Percentiles rank a stretch among this genome's conserved stretches.
Evolutionary conservation across 1,140 invertebrate genomes (phyloP).

Genomic region (Hyposmocoma kahamanoa): DNA sequence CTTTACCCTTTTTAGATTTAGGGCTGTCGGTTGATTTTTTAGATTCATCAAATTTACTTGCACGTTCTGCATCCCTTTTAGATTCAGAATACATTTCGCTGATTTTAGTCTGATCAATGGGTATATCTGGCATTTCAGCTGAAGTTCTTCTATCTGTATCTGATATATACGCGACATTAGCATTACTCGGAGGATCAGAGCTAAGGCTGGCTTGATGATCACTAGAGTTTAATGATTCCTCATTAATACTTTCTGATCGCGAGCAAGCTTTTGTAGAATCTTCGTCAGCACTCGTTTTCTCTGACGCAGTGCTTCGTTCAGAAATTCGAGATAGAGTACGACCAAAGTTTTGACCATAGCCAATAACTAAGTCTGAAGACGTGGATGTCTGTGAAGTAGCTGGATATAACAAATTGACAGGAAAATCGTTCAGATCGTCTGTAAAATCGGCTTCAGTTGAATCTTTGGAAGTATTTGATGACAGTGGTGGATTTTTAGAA

Average conservation of each 20-base stretch:
- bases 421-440: constrained; percentile 83
- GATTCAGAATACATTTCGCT: constrained; percentile 71
- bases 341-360: constrained; percentile 81
- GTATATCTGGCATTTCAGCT: constrained; percentile 86
- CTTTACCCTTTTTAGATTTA: constrained; percentile 12
- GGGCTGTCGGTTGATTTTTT: constrained; percentile 36
- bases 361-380: constrained; percentile 78
- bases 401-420: constrained; percentile 81
- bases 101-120: constrained; percentile 79
- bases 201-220: constrained; percentile 89
- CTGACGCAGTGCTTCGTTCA: constrained; percentile 89
- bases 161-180: constrained; percentile 81
- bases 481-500: constrained; percentile 71
- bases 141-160: constrained; percentile 85
- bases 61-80: constrained; percentile 50
- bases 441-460: constrained; percentile 79
- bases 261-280: constrained; percentile 89
- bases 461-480: constrained; percentile 76
- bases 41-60: constrained; percentile 32
- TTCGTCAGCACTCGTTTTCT: constrained; percentile 84
- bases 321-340: constrained; percentile 89
- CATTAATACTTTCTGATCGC: constrained; percentile 86
- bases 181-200: constrained; percentile 84
- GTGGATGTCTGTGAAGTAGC: constrained; percentile 71
- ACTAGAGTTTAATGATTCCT: constrained; percentile 87